phyloP scores from a whole-genome alignment of 2,113 vertebrate genomes.

The Toxotes jaculatrix region DNA sequence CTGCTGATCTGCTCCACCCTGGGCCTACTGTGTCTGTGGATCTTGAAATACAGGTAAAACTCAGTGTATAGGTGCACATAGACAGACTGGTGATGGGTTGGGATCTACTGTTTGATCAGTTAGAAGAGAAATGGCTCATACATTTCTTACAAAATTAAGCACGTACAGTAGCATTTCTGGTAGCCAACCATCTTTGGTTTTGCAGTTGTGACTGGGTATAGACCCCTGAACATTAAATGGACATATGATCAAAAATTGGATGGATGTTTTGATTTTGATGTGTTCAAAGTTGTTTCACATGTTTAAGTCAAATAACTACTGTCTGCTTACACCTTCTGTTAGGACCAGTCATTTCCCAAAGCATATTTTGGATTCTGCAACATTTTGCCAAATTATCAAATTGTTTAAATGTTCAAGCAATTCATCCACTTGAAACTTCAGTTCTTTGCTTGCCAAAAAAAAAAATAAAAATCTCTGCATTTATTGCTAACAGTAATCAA shows the following conservation, averaged over 20 bases:
- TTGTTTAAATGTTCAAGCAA: too few relatives aligned
- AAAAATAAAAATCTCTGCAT: too few relatives aligned
- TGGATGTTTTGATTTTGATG: neutral
- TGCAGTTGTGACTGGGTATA: neutral
- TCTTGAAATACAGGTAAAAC: slow-evolving; percentile 56
- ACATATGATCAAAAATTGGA: neutral
- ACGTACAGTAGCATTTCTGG: neutral
- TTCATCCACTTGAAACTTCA: too few relatives aligned
- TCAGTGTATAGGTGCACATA: neutral
- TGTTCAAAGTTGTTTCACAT: neutral
- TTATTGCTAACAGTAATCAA: too few relatives aligned
- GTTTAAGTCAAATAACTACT: neutral
- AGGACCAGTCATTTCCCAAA: too few relatives aligned
- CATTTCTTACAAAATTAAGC: neutral
- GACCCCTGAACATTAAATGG: neutral
- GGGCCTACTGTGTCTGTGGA: slow-evolving; percentile 4
- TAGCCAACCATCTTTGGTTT: neutral
- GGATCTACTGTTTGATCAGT: neutral
- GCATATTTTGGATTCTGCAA: too few relatives aligned
- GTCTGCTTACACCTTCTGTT: neutral
- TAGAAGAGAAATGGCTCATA: neutral
- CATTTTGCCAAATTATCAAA: too few relatives aligned
- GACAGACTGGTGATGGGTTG: neutral
- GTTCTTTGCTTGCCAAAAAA: too few relatives aligned
- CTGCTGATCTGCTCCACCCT: slow-evolving; percentile 9